Base-by-base conservation (phyloP, 2,113 vertebrate species). In the Alces alces region DNA sequence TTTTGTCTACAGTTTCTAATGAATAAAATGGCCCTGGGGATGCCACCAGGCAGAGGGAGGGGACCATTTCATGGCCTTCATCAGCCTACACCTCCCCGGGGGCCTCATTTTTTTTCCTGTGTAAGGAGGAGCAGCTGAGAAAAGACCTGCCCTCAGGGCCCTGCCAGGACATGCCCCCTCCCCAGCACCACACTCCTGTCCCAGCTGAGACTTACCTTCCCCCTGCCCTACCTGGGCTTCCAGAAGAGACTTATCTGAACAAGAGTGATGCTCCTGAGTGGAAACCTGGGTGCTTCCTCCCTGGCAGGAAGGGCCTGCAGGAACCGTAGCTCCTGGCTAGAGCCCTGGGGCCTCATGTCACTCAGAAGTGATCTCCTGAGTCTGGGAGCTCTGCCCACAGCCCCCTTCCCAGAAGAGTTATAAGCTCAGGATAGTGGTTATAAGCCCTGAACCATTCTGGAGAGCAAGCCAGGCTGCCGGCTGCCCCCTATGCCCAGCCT, bases 261-360 rank as follows among this genome's bases (percentile, higher is more conserved):
- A 1, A 14, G 47, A 1, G 70, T 89, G 57, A 58, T 23, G 43
- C 30, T n/a, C 36, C 80, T 4, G 1, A 33, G 25, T 0, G 0
- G 58, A 21, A 83, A 36, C 87, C 28, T 3, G 54, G 27, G 4
- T 25, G 14, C 28, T 73, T 95, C 91, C 66, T 60, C 89, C n/a
- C 55, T 36, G 21, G 9, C 58, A 43, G 52, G 61, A 66, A 6
- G 27, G 2, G 11, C 12, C 95, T 84, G 5, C 9, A 47, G 16
- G n/a, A 82, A 55, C 50, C 70, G 39, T 83, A 73, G 19, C n/a
- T 60, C 39, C 80, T 89, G 21, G 10, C n/a, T 23, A 17, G n/a
- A 47, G 17, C 43, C 70, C 28, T 64, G 55, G 78, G 36, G 25
- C 8, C 66, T 83, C 1, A 6, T 36, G 60, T 4, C 27, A 73